Base-by-base conservation (phyloP, 2,113 vertebrate species). In the Ageneiosus marmoratus region DNA sequence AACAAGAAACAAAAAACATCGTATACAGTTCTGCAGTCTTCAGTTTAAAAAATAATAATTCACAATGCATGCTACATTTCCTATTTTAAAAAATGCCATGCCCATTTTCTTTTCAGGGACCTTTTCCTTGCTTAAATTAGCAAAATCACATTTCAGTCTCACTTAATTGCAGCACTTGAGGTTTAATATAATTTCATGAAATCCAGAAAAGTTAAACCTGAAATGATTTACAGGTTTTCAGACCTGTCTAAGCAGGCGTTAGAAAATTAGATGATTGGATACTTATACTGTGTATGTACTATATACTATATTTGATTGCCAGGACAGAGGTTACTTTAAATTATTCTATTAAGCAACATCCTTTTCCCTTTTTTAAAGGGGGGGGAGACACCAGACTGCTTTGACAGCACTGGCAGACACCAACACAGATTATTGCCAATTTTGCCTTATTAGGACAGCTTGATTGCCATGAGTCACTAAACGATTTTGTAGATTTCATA, bases 341-440 rank as follows among this genome's bases (percentile, higher is more conserved):
- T 7, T 27, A 32, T 32, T 27, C 56, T 10, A 27, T 60, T n/a
- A 27, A 58, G 56, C 56, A 27, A 58, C 32, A 63, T 18, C 15
- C 6, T 15, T 32, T 18, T n/a, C n/a, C n/a, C n/a, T n/a, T n/a
- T n/a, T n/a, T n/a, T n/a, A n/a, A n/a, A n/a, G n/a, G n/a, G 13
- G 15, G 8, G 12, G 1, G 2, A 15, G 15, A 32, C 12, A 6
- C 0, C 1, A 3, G 4, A 7, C 7, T 1, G 16, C 20, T 37
- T 18, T 65, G 7, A 37, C 7, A 16, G 5, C 29, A 34, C 62
- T 8, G 34, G 18, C 63, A 67, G 22, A 41, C 29, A 18, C 15
- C 27, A 15, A 37, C 18, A 22, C 63, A 22, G 63, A 22, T 41
- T 4, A 11, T 22, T 20, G 18, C 32, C 44, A 29, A 48, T 50